Percentiles rank a stretch among this genome's conserved stretches.
Conservation (phyloP, 2,797 vertebrate species). For the Nasua narica region DNA sequence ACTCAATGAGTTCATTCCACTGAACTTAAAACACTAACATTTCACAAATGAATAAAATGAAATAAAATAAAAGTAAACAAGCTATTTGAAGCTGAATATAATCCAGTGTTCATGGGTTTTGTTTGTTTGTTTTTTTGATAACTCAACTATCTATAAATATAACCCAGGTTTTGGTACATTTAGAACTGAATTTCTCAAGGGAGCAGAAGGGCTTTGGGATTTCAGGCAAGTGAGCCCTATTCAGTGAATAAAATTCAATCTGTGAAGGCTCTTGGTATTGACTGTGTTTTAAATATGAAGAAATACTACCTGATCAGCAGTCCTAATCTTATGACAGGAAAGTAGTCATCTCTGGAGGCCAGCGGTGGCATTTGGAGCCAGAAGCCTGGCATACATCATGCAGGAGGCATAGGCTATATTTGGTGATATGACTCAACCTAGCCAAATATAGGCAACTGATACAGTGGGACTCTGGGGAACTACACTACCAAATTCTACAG, state of each 20-base stretch:
- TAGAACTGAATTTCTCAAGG: conserved; percentile 21
- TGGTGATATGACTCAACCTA: conserved; percentile 69
- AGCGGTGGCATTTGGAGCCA: conserved; percentile 45
- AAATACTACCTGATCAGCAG: conserved; percentile 15
- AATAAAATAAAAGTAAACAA: conserved; percentile 26
- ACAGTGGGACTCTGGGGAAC: conserved; percentile 41
- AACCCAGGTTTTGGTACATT: not conserved
- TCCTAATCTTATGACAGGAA: not conserved
- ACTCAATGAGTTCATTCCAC: conserved; percentile 19
- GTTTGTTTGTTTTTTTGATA: not conserved
- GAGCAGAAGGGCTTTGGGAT: not conserved
- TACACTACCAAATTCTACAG: conserved; percentile 43
- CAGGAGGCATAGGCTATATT: conserved; percentile 70
- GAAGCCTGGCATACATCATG: conserved; percentile 56
- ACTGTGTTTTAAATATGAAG: conserved; percentile 21
- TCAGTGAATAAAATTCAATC: conserved; percentile 25
- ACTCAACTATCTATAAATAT: conserved; percentile 3
- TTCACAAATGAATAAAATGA: conserved; percentile 21
- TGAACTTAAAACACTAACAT: conserved; percentile 27
- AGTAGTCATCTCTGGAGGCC: conserved; percentile 1
- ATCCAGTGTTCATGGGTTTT: not conserved
- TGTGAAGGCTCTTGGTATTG: conserved; percentile 25
- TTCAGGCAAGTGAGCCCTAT: not conserved
- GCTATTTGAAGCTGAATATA: not conserved
- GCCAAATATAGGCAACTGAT: conserved; percentile 73